Evolutionary conservation across 2,888 invertebrate genomes (phyloP), one percentile per base, ranked within the genome.

Genomic region (Amitus sp.): DNA sequence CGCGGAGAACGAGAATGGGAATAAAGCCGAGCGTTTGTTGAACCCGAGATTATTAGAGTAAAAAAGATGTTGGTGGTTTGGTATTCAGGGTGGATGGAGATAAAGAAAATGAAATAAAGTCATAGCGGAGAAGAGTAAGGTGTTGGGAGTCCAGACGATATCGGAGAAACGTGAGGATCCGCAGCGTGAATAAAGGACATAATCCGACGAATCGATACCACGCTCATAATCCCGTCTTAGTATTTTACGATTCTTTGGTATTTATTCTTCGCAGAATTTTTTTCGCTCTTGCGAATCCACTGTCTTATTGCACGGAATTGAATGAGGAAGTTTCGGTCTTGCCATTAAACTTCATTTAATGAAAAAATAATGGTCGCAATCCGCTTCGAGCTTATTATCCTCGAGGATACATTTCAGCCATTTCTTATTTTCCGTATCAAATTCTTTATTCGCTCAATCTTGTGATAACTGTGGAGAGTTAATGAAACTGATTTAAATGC

Each of bases 121-220:
- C 47, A 47, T 46, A 30, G 47, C 27, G 53, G 47, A 33, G 52
- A 43, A n/a, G 53, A 17, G 50, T 33, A 49, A 34, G 48, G 50
- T 53, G 57, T 54, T 51, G 34, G n/a, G 60, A 51, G 51, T 53
- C 51, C 57, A 51, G 46, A 61, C 57, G 64, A 60, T 65, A 65
- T 57, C 54, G 52, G 58, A 55, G 58, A 55, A 61, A 65, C 54
- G 57, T 54, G 61, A 61, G 61, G 65, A 61, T 61, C 58, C 61
- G 55, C 52, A 42, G 58, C 58, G 58, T 54, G 46, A 58, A 65
- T 61, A 65, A 61, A 61, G 61, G 52, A 49, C 51, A 54, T 43
- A 56, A 50, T 54, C 51, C 50, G 51, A 51, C 48, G 58, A 65
- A 61, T 61, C 65, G 52, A 65, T 58, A 48, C 45, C 47, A 49